A percentile compares a stretch with the other conserved stretches of the same genome.
Conservation (phyloP, 2,888 invertebrate species). For the Endotricha flammealis region DNA sequence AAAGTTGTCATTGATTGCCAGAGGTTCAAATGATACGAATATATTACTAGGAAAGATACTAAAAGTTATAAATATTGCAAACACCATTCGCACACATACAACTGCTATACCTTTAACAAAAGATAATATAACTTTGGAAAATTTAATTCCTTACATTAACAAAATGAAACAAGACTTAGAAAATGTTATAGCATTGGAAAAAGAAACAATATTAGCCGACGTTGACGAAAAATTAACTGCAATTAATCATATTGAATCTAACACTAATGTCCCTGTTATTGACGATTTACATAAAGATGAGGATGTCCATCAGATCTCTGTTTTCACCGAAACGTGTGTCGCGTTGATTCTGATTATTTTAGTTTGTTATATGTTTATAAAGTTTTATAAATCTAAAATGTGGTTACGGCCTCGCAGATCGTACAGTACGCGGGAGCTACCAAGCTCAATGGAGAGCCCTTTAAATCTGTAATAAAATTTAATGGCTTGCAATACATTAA, state of each 20-base stretch:
- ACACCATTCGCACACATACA: conserved; percentile 5
- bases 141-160: too few species aligned
- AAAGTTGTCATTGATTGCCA: background rate
- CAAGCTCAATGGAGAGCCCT: conserved; percentile 25
- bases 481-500: too few species aligned
- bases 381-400: conserved; percentile 24
- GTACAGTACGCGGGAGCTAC: conserved; percentile 22
- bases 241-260: conserved; percentile 15
- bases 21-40: background rate
- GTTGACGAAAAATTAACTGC: conserved; percentile 22
- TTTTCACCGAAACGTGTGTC: conserved; percentile 32
- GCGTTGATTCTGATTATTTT: conserved; percentile 22
- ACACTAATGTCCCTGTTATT: conserved; percentile 1
- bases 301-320: conserved; percentile 4
- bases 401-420: conserved; percentile 18
- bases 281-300: conserved; percentile 4
- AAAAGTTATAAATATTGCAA: background rate
- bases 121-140: conserved; percentile 19
- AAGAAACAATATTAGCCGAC: conserved; percentile 24
- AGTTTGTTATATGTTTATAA: conserved; percentile 21
- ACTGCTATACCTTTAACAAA: conserved; percentile 14
- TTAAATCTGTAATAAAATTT: too few species aligned
- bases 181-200: conserved; percentile 23
- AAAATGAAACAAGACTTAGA: conserved; percentile 26
- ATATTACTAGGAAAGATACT: conserved; percentile 2